Evolutionary conservation across 2,113 vertebrate genomes (phyloP), one percentile per base, ranked within the genome.

Genomic region (Myrmecophaga tridactyla): DNA sequence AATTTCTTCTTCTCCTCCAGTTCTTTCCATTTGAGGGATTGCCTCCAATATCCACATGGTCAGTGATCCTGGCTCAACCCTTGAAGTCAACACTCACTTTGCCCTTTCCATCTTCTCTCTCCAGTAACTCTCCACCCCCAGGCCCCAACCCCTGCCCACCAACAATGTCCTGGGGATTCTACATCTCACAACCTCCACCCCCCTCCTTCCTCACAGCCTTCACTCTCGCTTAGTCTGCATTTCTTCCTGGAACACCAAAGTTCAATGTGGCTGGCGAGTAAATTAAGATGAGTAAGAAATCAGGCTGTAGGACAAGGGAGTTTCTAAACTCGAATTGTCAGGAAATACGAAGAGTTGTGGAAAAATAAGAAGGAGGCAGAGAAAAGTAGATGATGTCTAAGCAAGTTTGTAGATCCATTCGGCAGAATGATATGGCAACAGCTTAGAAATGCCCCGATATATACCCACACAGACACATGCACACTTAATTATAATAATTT

Each of bases 111-210:
- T 25, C 39, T 94, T 92, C 62, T 94, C 46, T 3, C 5, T 82
- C 14, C 20, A 75, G 81, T 62, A 91, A 53, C 23, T 20, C 17
- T 48, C 15, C 31, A 39, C 34, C n/a, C 56, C 82, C 70, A 77
- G 25, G 39, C n/a, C 10, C 3, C 21, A 4, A 41, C 29, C 18
- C 6, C 18, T n/a, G n/a, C n/a, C 11, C n/a, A 46, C 0, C 46
- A 81, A 10, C 15, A 12, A 60, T 29, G 3, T 27, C 17, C 58
- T n/a, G 1, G 3, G 15, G 43, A 56, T 18, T 53, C 75, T 27
- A 11, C 21, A 34, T 77, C 53, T 67, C 34, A 56, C 53, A 39
- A 36, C 12, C 5, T 72, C 31, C 12, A 4, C 9, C 13, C 17
- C 4, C 34, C 4, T 29, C 67, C 15, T 17, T 14, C 43, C 25